These are phyloP conservation scores for Montipora sp. DNA, from an alignment of 64 coral and sea anemone genomes.

Conservation along the genomic window DNA sequence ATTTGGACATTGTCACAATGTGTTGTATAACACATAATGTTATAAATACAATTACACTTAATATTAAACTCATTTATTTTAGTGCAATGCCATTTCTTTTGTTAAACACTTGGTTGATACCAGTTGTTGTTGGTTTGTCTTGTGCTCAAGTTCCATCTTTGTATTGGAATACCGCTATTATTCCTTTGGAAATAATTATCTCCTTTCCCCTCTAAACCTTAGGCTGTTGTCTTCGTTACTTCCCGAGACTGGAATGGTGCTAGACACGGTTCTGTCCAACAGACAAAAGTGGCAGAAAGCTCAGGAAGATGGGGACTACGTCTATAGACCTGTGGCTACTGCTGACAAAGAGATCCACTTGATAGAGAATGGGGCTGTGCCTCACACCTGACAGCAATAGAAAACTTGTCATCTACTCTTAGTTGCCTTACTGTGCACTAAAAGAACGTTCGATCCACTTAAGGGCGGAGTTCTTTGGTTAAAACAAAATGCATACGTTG, in stretches of 20 bases:
- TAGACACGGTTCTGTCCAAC: slow-evolving; percentile 57
- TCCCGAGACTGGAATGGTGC: slow-evolving; percentile 52
- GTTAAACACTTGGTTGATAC: too few relatives aligned
- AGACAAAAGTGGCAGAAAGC: slow-evolving; percentile 58
- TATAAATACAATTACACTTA: too few relatives aligned
- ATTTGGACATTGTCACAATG: too few relatives aligned
- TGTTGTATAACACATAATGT: too few relatives aligned
- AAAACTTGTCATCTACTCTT: not conserved
- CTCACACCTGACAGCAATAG: not conserved
- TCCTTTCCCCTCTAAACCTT: not conserved
- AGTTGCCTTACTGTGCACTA: not conserved
- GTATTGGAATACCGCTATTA: not conserved
- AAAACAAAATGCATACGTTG: too few relatives aligned
- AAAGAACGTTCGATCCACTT: too few relatives aligned
- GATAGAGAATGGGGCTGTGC: not conserved
- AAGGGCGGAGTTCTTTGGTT: too few relatives aligned
- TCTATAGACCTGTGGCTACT: slow-evolving; percentile 25
- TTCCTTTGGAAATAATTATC: not conserved
- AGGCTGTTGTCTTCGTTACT: slow-evolving; percentile 33
- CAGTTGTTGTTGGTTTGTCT: too few relatives aligned
- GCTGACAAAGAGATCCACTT: slow-evolving; percentile 1
- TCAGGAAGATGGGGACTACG: slow-evolving; percentile 65
- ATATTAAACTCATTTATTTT: too few relatives aligned
- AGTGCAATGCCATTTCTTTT: too few relatives aligned
- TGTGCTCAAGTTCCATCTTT: not conserved